Evolutionary conservation across 2,113 vertebrate species (phyloP).

Genomic region (Arothron firmamentum): DNA sequence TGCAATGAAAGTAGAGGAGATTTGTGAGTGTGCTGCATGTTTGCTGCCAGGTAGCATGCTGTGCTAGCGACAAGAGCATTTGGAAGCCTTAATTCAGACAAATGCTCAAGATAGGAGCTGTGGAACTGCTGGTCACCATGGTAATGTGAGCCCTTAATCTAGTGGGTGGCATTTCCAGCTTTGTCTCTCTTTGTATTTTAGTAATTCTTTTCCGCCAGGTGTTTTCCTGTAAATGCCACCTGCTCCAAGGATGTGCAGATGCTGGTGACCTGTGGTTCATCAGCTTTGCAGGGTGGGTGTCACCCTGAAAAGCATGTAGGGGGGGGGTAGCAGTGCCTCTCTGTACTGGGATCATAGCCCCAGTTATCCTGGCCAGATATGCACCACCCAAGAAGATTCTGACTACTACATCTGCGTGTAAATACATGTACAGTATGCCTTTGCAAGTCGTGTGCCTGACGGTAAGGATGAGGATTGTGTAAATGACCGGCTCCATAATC

Average conservation of each 20-base stretch:
- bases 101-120: slow-evolving; percentile 46
- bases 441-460: slow-evolving; percentile 67
- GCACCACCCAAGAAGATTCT: slow-evolving; percentile 52
- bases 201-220: neutral
- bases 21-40: slow-evolving; percentile 22
- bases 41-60: slow-evolving; percentile 52
- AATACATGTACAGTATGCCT: slow-evolving; percentile 51
- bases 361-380: slow-evolving; percentile 50
- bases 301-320: slow-evolving; percentile 20
- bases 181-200: neutral
- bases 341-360: slow-evolving; percentile 44
- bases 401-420: slow-evolving; percentile 57
- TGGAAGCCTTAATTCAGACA: slow-evolving; percentile 60
- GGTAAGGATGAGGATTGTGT: slow-evolving; percentile 34
- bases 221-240: slow-evolving; percentile 18
- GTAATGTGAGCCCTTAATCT: slow-evolving; percentile 55
- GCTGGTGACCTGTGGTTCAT: slow-evolving; percentile 31
- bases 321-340: slow-evolving; percentile 58
- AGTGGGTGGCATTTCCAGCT: slow-evolving; percentile 48
- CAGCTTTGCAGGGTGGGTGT: slow-evolving; percentile 4
- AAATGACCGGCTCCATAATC: slow-evolving; percentile 53
- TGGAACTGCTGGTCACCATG: slow-evolving; percentile 61
- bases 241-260: slow-evolving; percentile 8
- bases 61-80: slow-evolving; percentile 39
- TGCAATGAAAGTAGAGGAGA: slow-evolving; percentile 39